A percentile compares a stretch with the other conserved stretches of the same genome.
These are phyloP conservation scores for Onchidella celtica DNA, from an alignment of 2,888 invertebrate species.

Conservation along the genomic window DNA sequence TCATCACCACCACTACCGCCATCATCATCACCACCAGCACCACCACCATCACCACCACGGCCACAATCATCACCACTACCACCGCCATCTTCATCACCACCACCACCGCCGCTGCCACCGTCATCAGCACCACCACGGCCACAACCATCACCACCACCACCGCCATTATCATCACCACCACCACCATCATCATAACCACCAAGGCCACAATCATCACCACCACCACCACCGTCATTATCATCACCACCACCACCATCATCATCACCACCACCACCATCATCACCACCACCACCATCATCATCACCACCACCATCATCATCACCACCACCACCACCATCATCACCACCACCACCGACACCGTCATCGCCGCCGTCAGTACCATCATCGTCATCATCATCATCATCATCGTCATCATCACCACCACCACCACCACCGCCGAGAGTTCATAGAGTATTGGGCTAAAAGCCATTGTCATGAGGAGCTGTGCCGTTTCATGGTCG, in stretches of 20 bases:
- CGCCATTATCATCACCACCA: neutral
- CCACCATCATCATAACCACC: neutral
- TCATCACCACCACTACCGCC: neutral
- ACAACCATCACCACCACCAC: neutral
- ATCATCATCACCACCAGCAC: no score
- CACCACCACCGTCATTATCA: no score
- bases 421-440: no score
- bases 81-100: neutral
- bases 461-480: no score
- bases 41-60: no score
- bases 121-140: neutral
- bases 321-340: neutral
- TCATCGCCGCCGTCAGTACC: no score
- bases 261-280: neutral
- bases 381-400: neutral
- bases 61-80: neutral
- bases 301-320: neutral
- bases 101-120: neutral
- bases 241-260: no score
- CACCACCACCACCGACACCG: no score
- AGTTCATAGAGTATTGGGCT: no score
- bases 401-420: no score
- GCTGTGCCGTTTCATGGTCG: no score
- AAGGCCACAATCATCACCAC: neutral
- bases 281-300: neutral